Evolutionary conservation across 2,888 invertebrate genomes (phyloP), one percentile per base, ranked within the genome.

Genomic region (Hyalella azteca): DNA sequence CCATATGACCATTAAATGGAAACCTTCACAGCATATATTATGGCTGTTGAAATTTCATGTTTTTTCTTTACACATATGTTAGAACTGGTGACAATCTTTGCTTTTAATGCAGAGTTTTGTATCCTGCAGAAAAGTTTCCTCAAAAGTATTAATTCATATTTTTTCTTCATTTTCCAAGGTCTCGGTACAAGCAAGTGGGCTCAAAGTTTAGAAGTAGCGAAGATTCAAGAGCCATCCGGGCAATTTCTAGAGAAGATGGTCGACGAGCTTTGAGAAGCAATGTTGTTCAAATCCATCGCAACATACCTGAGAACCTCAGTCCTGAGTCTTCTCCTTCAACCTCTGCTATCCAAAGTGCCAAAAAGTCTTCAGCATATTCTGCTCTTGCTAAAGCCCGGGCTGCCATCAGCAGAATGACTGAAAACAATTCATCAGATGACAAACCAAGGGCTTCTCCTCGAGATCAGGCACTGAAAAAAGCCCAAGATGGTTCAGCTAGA

Each of bases 291-390:
- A 26, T 54, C 29, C 54, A 54, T 29, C 54, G 54, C 54, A 54
- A 54, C 54, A 54, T 54, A 11, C 54, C 54, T 22, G 54, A 54
- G 54, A 54, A 22, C 29, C 54, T 54, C 54, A 54, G 54, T 54
- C 54, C 54, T 54, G 54, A 54, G 29, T 29, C 54, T 54, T 54
- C 54, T 22, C 54, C 54, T 26, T 54, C 26, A 26, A 22, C 29
- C 29, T 22, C 4, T n/a, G 54, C 26, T 26, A 13, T 54, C 26
- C 22, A 29, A 54, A n/a, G 11, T 9, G 29, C 54, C 13, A 54
- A 54, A 26, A 54, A 54, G 13, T 22, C 54, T 4, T 54, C 29
- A 9, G 54, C 54, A 15, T 22, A 22, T 54, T 22, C 54, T 54
- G 54, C 54, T 54, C 9, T 54, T 54, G 54, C 26, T 4, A 54